Evolutionary conservation across 2,797 vertebrate genomes (phyloP).

Genomic region (Chelmon rostratus): DNA sequence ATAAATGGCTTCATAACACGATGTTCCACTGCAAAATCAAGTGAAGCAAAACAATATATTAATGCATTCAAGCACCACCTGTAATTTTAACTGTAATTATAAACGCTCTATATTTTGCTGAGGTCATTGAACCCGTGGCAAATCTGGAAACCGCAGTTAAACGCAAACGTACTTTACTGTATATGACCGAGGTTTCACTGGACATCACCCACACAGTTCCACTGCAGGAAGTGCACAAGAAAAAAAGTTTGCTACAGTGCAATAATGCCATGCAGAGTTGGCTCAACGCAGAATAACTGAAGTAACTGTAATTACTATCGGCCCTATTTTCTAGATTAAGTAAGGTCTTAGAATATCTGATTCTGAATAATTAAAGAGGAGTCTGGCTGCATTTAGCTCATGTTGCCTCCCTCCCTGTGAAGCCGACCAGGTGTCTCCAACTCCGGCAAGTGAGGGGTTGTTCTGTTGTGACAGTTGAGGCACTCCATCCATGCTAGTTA

Average conservation of each 20-base stretch:
- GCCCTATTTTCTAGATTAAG: not conserved
- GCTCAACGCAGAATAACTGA: not conserved
- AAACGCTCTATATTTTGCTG: not conserved
- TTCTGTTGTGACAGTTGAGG: conserved; percentile 74
- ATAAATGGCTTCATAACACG: not conserved
- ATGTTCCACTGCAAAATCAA: not conserved
- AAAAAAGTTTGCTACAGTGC: not conserved
- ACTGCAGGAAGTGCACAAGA: not conserved
- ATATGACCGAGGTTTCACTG: not conserved
- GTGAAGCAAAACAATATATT: not conserved
- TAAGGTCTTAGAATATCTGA: not conserved
- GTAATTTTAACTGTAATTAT: too few species aligned
- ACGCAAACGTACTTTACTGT: conserved; percentile 3
- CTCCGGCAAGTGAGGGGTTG: conserved; percentile 47
- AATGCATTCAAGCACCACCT: not conserved
- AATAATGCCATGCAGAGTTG: not conserved
- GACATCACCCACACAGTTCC: not conserved
- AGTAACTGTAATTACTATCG: not conserved
- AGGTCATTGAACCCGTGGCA: not conserved
- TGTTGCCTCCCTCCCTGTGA: conserved; percentile 9
- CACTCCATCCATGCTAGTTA: conserved; percentile 43
- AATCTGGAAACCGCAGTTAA: not conserved
- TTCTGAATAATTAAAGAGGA: not conserved
- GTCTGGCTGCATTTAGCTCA: conserved; percentile 17
- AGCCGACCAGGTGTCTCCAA: conserved; percentile 71